Conservation (phyloP, 2,113 vertebrate species). For the Dipodomys merriami region DNA sequence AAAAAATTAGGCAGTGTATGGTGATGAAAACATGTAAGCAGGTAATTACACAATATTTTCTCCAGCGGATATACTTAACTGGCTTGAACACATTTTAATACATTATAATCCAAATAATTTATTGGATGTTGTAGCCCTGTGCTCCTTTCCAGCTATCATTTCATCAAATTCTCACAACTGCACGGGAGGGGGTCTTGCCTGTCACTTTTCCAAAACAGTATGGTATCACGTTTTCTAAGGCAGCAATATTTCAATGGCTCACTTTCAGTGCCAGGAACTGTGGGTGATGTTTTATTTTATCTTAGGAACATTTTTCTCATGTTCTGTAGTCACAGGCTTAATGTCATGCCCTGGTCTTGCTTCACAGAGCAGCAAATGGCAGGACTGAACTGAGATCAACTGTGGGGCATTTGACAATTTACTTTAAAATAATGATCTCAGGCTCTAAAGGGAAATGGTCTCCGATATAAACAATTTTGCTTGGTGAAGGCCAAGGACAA, state of each 20-base stretch:
- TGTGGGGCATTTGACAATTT: conserved; percentile 67
- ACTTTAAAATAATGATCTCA: conserved; percentile 76
- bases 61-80: background rate
- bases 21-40: background rate
- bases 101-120: background rate
- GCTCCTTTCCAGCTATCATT: background rate
- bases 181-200: background rate
- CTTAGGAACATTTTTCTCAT: conserved; percentile 58
- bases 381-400: conserved; percentile 62
- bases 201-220: conserved; percentile 31
- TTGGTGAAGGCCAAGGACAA: conserved; percentile 73
- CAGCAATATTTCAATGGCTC: conserved; percentile 13
- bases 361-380: conserved; percentile 71
- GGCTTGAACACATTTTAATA: background rate
- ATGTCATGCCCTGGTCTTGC: conserved; percentile 59
- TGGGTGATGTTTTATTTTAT: conserved; percentile 23
- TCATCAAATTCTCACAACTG: background rate
- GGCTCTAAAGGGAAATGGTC: conserved; percentile 71
- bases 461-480: conserved; percentile 69
- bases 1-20: background rate
- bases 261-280: conserved; percentile 40
- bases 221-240: conserved; percentile 25
- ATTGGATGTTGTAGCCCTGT: background rate
- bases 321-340: conserved; percentile 63
- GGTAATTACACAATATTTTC: background rate